Base-by-base conservation (phyloP, 2,797 vertebrate species). In the Arctocebus calabarensis region DNA sequence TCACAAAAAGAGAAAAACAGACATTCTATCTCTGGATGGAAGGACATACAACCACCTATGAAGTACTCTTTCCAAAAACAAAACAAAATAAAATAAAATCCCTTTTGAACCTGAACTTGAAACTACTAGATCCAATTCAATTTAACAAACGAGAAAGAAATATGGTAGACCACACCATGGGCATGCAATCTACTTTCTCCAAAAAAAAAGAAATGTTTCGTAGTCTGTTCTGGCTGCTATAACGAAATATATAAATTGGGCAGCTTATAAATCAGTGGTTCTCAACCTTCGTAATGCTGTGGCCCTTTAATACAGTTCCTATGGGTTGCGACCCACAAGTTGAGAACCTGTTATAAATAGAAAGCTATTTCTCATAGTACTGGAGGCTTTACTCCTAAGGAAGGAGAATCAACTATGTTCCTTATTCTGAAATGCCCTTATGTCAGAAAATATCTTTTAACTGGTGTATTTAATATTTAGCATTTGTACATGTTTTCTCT, bases 81-180 rank as follows among this genome's bases (percentile, higher is more conserved):
- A 77, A 77, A 73, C 27, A 43, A 73, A 66, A 84, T n/a, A 91
- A 62, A 91, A 84, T 22, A 91, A 62, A 91, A 84, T 23, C 25
- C 57, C 64, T 32, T 25, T 64, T 84, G 40, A 64, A 66, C 45
- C 25, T 66, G 43, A 43, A 57, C n/a, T n/a, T n/a, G 19, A 57
- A 52, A 73, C 48, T 22, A 43, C 45, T 55, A 64, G 12, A 25
- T 77, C 19, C 27, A 83, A 84, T 40, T 74, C 23, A 62, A 64
- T 64, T 74, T 74, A 74, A 64, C 4, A 55, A n/a, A n/a, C 7
- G 78, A 43, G 29, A 48, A 84, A 64, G 43, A 32, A 40, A 32
- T 7, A 12, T 40, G 19, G 29, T 14, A 74, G 74, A 75, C 25
- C 84, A 90, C 7, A 34, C 4, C 25, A 74, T 12, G 4, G 27